phyloP scores from a whole-genome alignment of 2,888 invertebrate species.

The Pyrrhia umbra region DNA sequence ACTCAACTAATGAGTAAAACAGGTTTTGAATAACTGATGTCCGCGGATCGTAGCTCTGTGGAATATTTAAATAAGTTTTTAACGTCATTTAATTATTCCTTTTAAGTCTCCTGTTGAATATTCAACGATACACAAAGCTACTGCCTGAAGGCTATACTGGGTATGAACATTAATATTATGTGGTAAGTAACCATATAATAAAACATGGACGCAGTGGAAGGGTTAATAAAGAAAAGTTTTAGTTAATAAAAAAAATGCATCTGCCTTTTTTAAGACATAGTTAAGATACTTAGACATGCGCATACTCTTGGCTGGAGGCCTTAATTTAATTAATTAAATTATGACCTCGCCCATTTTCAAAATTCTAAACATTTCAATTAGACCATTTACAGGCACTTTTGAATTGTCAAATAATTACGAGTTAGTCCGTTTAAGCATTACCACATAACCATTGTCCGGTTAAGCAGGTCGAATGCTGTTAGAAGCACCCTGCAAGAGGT shows the following conservation, averaged over 20 bases:
- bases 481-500: too few relatives aligned
- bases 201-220: constrained; percentile 21
- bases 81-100: constrained; percentile 86
- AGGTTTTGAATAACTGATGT: constrained; percentile 84
- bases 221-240: constrained; percentile 14
- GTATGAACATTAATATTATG: constrained; percentile 61
- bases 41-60: constrained; percentile 69
- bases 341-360: too few relatives aligned
- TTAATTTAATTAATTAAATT: too few relatives aligned
- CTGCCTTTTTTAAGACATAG: background rate
- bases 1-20: constrained; percentile 79
- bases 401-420: too few relatives aligned
- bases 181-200: constrained; percentile 56
- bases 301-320: too few relatives aligned
- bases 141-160: constrained; percentile 61
- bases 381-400: too few relatives aligned
- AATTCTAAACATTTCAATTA: too few relatives aligned
- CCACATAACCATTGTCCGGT: too few relatives aligned
- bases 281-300: background rate
- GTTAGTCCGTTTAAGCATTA: too few relatives aligned
- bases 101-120: constrained; percentile 82
- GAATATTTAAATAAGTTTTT: constrained; percentile 87
- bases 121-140: constrained; percentile 75
- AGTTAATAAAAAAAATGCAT: constrained; percentile 4
- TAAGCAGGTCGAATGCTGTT: too few relatives aligned